Evolutionary conservation across 2,888 invertebrate genomes (phyloP), one percentile per base, ranked within the genome.

Genomic region (Cremastinae sp.): DNA sequence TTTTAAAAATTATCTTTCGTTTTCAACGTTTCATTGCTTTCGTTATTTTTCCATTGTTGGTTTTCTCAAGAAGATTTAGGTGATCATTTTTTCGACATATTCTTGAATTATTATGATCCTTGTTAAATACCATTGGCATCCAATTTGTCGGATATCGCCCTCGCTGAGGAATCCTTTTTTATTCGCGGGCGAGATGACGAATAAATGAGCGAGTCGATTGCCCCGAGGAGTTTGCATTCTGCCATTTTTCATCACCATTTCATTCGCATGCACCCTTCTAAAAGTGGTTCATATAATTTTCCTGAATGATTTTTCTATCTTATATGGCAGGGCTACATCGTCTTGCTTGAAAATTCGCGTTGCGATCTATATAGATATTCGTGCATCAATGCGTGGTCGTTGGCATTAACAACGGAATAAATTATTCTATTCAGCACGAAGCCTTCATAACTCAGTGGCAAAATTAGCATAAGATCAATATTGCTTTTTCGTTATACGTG

Each of bases 401-500:
- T 73, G 81, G 81, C 79, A 82, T 84, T 84, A 85, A 85, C 84
- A 82, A 78, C 81, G 74, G 83, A 81, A 85, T 85, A 85, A 85
- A 85, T 85, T 85, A 84, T 83, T 80, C 82, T 80, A 85, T 84
- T 85, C 83, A 82, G 83, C 85, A 83, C 85, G 83, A 84, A 84
- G 80, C 83, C 82, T 84, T 85, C 83, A 85, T 85, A 85, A 85
- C 82, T 85, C 83, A 83, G 80, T 80, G 71, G 82, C 77, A 43
- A 80, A 86, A 85, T 85, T 85, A 85, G 84, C 85, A 85, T 86
- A 85, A 84, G 86, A 86, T 85, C 85, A 82, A 86, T 85, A 85
- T 83, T 85, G 83, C 83, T 84, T 84, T 85, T 85, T 84, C 84
- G 61, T 78, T 75, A n/a, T n/a, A 74, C 68, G 51, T 51, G 14